Percentiles rank a stretch among this genome's conserved stretches.
Conservation (phyloP, 64 coral and sea anemone genomes). For the Stylophora pistillata region DNA sequence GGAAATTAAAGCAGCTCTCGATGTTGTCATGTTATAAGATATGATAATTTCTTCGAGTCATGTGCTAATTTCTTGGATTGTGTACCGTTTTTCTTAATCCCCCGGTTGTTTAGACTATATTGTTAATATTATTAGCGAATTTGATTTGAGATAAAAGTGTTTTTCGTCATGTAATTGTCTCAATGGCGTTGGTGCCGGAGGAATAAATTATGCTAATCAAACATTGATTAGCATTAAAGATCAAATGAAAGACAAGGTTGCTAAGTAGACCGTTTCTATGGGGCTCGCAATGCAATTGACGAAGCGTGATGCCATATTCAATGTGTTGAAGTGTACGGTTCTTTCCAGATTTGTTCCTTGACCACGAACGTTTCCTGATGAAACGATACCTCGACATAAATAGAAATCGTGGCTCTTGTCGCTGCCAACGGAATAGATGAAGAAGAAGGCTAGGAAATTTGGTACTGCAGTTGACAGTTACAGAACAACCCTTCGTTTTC, state of each 20-base stretch:
- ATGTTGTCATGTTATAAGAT: background rate
- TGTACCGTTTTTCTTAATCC: background rate
- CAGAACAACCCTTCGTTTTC: background rate
- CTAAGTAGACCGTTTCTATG: constrained; percentile 11
- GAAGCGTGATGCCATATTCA: constrained; percentile 5
- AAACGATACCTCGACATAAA: background rate
- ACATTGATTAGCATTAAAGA: background rate
- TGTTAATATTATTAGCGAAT: background rate
- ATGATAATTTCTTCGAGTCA: background rate
- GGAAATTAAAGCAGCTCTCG: background rate
- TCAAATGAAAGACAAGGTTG: background rate
- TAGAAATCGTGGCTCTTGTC: background rate
- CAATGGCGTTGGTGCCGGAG: background rate
- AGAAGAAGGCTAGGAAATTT: constrained; percentile 29
- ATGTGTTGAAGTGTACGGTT: background rate
- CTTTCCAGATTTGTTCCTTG: background rate
- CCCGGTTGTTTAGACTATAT: background rate
- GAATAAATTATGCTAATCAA: constrained; percentile 40
- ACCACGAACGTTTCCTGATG: background rate
- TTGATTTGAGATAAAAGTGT: background rate
- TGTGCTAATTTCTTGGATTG: background rate
- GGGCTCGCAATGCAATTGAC: constrained; percentile 1
- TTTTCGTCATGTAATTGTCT: background rate
- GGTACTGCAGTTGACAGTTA: background rate
- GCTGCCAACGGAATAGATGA: constrained; percentile 11